Evolutionary conservation across 2,888 invertebrate species (phyloP).

Genomic region (Macrosiphum euphorbiae): DNA sequence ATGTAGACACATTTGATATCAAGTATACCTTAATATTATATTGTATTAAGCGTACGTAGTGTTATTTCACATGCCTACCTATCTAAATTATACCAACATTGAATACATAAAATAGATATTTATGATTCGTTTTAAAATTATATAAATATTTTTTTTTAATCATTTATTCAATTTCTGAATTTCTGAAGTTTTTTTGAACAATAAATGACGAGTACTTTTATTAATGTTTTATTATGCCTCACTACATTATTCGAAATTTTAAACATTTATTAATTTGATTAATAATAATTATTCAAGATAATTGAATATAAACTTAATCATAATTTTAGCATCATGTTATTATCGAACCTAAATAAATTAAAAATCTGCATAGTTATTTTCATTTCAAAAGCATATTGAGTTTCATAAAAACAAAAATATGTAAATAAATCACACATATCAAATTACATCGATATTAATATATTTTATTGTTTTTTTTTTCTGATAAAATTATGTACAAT

Average conservation of each 20-base stretch:
- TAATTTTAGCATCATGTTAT: neutral
- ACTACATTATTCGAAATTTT: neutral
- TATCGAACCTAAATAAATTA: neutral
- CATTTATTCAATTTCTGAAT: neutral
- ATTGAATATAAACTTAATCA: neutral
- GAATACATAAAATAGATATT: neutral
- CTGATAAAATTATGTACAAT: neutral
- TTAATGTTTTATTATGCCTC: neutral
- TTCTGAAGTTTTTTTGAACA: neutral
- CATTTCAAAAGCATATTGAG: neutral
- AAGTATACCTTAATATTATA: neutral
- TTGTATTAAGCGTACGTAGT: neutral
- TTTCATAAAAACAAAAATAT: neutral
- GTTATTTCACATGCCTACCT: neutral
- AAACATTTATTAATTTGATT: neutral
- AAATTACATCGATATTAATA: neutral
- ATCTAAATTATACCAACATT: too few species aligned
- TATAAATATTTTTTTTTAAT: too few species aligned
- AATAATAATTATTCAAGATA: neutral
- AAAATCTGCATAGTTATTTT: neutral
- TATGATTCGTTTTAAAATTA: neutral
- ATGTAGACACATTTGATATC: neutral
- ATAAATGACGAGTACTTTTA: neutral
- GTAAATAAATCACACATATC: neutral
- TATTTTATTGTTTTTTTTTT: neutral